A percentile compares a stretch with the other conserved stretches of the same genome.
These are phyloP conservation scores for Achatina immaculata DNA, from an alignment of 1,140 invertebrate genomes.

Conservation along the genomic window DNA sequence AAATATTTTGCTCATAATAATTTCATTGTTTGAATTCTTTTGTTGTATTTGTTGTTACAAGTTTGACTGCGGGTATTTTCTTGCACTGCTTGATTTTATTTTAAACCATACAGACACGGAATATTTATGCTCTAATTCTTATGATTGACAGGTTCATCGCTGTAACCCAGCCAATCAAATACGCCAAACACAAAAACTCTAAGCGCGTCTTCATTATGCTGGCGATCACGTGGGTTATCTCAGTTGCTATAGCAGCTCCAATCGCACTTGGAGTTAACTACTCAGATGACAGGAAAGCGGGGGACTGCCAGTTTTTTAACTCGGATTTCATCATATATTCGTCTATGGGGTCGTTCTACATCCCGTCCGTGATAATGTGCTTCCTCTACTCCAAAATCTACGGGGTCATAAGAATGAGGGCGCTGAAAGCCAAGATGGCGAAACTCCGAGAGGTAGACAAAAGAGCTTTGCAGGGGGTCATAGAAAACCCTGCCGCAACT, in stretches of 20 bases:
- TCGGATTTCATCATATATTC: constrained; percentile 98
- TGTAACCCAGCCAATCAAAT: constrained; percentile 98
- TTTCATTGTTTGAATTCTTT: too few species aligned
- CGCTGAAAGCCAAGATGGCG: constrained; percentile 78
- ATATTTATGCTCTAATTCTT: background rate
- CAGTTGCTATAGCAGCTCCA: constrained; percentile 93
- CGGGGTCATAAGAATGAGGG: constrained; percentile 85
- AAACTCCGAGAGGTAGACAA: constrained; percentile 48
- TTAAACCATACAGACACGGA: too few species aligned
- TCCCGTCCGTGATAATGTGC: constrained; percentile 98
- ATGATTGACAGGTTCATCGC: constrained; percentile 90
- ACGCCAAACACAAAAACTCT: constrained; percentile 98
- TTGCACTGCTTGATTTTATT: too few species aligned
- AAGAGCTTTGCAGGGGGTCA: constrained; percentile 56
- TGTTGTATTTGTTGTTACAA: too few species aligned
- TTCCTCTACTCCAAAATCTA: constrained; percentile 99
- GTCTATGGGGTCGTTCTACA: constrained; percentile 98
- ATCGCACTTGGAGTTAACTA: constrained; percentile 94
- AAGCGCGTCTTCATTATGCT: constrained; percentile 95
- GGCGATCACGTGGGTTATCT: constrained; percentile 95
- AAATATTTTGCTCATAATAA: too few species aligned
- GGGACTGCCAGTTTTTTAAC: constrained; percentile 93
- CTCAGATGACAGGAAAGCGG: constrained; percentile 53
- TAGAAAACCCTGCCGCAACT: constrained; percentile 56
- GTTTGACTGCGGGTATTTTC: too few species aligned